Base-by-base conservation (phyloP, 2,113 vertebrate genomes). In the Laticauda laticaudata region DNA sequence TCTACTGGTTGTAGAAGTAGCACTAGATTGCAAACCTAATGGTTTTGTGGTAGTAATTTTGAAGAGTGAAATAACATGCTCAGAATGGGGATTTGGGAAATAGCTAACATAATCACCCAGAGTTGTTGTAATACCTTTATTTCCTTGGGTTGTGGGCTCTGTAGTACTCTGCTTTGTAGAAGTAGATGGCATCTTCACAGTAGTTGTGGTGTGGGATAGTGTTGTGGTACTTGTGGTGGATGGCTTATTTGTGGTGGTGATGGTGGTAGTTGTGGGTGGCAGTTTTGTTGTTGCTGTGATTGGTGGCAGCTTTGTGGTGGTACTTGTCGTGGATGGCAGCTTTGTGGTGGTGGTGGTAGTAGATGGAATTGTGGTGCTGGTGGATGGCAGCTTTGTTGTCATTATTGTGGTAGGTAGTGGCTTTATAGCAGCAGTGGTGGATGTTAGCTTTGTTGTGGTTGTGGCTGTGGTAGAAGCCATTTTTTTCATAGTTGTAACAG, bases 21-120 rank as follows among this genome's bases (percentile, higher is more conserved):
- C 87, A 5, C 23, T 87, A 39, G 93, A 20, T 54, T 92, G 87
- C 43, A 45, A 24, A 86, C 75, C 89, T 61, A 4, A 57, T 90
- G 57, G 53, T 91, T 95, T 96, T 89, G 43, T 92, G 43, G 95
- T 95, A 85, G 92, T 95, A 29, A 26, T 43, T 93, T 94, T 92
- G 43, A 26, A 87, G 26, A 93, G 0, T 86, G 94, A 89, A 69
- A 90, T 94, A 39, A 92, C 85, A 92, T 95, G 90, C 26, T 53
- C 92, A 39, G 10, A 18, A 29, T 92, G 91, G 26, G 94, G 92
- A 48, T 93, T 91, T 59, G 96, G 91, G 86, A 1, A 87, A 34
- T 55, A 23, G 26, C 48, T 94, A 92, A 90, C 20, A 75, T 23
- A 81, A 48, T 92, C 85, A 87, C 90, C 91, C 55, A 85, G 34